These are phyloP conservation scores for Phyllotreta striolata DNA, from an alignment of 2,888 invertebrate genomes.

Conservation along the genomic window DNA sequence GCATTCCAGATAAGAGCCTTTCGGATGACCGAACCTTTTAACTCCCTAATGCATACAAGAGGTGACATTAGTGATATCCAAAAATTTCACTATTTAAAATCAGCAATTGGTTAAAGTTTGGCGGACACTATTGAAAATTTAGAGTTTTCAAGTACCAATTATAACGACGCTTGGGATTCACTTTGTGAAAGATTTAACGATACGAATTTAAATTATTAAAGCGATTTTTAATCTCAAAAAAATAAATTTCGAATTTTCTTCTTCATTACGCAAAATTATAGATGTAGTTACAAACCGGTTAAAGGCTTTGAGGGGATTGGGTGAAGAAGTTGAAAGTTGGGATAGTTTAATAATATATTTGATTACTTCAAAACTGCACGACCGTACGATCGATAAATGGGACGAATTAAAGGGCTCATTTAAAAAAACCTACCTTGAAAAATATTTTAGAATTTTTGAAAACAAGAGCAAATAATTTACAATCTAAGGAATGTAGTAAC, in stretches of 20 bases:
- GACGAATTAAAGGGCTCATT: background rate
- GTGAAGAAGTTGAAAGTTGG: background rate
- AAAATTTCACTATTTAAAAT: slow-evolving; percentile 10
- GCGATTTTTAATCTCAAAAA: background rate
- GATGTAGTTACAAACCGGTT: slow-evolving; percentile 5
- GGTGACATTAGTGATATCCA: slow-evolving; percentile 2
- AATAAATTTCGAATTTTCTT: background rate
- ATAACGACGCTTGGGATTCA: background rate
- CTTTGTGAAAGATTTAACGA: background rate
- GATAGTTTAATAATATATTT: background rate
- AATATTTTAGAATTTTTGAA: background rate
- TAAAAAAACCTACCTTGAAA: background rate
- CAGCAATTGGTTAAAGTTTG: background rate
- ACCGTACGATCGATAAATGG: background rate
- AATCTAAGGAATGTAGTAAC: no score
- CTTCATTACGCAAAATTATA: background rate
- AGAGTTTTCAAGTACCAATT: slow-evolving; percentile 5
- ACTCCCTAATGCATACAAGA: background rate
- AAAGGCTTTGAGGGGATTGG: background rate
- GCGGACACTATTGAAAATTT: slow-evolving; percentile 1
- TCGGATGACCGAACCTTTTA: background rate
- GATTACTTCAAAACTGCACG: no score
- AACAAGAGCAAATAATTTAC: no score
- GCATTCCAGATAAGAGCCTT: background rate
- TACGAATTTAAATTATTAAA: background rate